Conservation (phyloP, 2,888 invertebrate species). For the Saturnia japonica region DNA sequence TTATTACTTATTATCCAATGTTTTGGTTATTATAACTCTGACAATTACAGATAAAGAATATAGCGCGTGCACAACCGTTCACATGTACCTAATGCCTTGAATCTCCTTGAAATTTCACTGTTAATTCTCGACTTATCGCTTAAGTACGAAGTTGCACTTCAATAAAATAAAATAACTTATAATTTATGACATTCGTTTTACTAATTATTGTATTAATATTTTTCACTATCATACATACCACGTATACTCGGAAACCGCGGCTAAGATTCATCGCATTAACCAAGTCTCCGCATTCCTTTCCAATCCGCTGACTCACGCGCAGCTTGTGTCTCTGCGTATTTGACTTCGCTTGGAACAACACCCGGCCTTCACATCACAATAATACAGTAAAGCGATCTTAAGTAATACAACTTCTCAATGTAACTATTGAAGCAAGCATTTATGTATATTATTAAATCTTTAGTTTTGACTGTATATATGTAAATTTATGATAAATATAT, state of each 20-base stretch:
- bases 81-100: no score
- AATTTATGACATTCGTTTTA: background rate
- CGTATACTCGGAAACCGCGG: slow-evolving; percentile 28
- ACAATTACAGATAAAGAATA: no score
- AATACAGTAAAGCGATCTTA: slow-evolving; percentile 2
- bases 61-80: no score
- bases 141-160: no score
- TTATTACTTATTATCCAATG: no score
- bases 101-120: no score
- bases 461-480: no score
- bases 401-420: slow-evolving; percentile 2
- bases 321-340: slow-evolving; percentile 34
- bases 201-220: background rate
- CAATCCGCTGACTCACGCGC: slow-evolving; percentile 42
- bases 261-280: slow-evolving; percentile 18
- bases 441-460: background rate
- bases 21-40: no score
- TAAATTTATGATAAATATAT: no score
- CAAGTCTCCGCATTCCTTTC: slow-evolving; percentile 47
- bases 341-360: slow-evolving; percentile 22
- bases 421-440: background rate
- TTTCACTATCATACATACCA: slow-evolving; percentile 29
- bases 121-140: no score
- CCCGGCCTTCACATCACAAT: slow-evolving; percentile 7
- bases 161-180: background rate